Base-by-base conservation (phyloP, 2,113 vertebrate genomes). In the Alouatta palliata region DNA sequence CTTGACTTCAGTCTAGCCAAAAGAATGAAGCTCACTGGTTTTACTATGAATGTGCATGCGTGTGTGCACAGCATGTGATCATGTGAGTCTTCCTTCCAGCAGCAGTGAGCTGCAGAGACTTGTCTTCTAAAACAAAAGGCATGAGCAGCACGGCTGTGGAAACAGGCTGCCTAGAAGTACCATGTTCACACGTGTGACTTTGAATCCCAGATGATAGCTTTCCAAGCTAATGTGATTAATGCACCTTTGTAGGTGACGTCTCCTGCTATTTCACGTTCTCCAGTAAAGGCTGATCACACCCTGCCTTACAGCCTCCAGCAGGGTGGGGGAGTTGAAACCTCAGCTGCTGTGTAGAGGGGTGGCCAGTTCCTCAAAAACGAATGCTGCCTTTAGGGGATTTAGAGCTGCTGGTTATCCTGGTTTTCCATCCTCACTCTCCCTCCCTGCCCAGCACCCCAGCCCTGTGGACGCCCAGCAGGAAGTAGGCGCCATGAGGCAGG, bases 321-420 rank as follows among this genome's bases (percentile, higher is more conserved):
- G 54, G 45, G 68, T 37, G 2, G 23, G 70, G 19, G 40, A 43
- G 19, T 27, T 40, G 2, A 17, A 40, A 37, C 68, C 61, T 87
- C 27, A 5, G 37, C 32, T 56, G 71, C n/a, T 27, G 0, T 2
- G 19, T 32, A 14, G 58, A 52, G 30, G 30, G 0, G 3, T 1
- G 17, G 14, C 16, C 8, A 1, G 1, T 19, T 37, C 10, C 54
- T 82, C 49, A 37, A 49, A 86, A 66, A 52, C 11, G 23, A 88
- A 64, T 2, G 1, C 25, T 80, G 40, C 73, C n/a, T 56, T 54
- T 14, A 27, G n/a, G 32, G 32, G 27, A 14, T n/a, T 4, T 30
- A 40, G 70, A 81, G 37, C 73, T 49, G 37, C 58, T 35, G 19
- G 73, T 35, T 32, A 40, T 27, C 23, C 9, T 20, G 87, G 56